Conservation (phyloP, 1,140 invertebrate species). For the Penaeus vannamei region DNA sequence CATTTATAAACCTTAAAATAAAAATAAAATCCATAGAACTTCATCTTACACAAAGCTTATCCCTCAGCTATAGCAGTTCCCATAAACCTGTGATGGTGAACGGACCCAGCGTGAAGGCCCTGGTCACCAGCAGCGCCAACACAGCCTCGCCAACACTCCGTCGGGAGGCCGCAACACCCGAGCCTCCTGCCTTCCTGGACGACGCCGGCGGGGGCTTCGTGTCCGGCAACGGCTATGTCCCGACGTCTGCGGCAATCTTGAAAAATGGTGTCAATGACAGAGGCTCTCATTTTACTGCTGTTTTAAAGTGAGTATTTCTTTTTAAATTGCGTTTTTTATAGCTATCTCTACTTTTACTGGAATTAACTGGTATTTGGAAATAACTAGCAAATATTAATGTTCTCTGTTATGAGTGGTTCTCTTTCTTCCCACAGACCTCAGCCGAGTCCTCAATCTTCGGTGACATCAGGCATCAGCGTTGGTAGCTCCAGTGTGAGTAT, state of each 20-base stretch:
- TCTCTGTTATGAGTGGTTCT: background rate
- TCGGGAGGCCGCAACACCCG: slow-evolving; percentile 38
- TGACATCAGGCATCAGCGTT: slow-evolving; percentile 67
- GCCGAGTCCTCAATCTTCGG: slow-evolving; percentile 67
- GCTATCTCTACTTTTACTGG: too few species aligned
- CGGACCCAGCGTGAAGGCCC: slow-evolving; percentile 62
- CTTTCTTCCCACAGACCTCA: slow-evolving; percentile 56
- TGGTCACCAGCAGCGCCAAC: slow-evolving; percentile 60
- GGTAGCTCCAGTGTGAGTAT: slow-evolving; percentile 67
- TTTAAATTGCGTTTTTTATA: background rate
- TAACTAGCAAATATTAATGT: background rate
- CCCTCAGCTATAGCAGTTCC: background rate
- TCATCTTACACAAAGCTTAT: too few species aligned
- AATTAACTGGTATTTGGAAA: background rate
- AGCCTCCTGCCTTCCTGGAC: slow-evolving; percentile 43
- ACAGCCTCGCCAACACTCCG: slow-evolving; percentile 31
- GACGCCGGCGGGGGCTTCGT: slow-evolving; percentile 46
- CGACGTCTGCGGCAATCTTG: slow-evolving; percentile 26
- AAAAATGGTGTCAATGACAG: slow-evolving; percentile 54
- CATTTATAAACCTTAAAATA: too few species aligned
- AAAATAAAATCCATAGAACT: too few species aligned
- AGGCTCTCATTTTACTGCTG: slow-evolving; percentile 61
- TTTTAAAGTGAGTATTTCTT: slow-evolving; percentile 55
- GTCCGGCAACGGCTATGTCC: slow-evolving; percentile 34
- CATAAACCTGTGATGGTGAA: slow-evolving; percentile 58